Evolutionary conservation across 2,888 invertebrate genomes (phyloP).

Genomic region (Desoria tigrina): DNA sequence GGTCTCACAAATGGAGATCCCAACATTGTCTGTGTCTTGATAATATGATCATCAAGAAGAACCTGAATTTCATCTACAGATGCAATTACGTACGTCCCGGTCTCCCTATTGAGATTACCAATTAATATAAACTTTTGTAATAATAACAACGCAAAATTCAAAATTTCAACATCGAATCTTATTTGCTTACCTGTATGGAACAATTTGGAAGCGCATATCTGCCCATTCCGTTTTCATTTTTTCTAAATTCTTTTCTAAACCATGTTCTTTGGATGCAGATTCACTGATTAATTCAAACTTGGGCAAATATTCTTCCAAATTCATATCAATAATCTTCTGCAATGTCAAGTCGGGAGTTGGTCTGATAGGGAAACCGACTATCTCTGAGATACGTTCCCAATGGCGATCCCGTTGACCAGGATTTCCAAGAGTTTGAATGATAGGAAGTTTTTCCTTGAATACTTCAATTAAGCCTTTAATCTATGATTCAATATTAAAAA

Average conservation of each 20-base stretch:
- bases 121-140: too few species aligned
- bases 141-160: too few species aligned
- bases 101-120: too few species aligned
- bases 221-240: conserved; percentile 92
- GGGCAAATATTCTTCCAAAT: conserved; percentile 62
- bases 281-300: conserved; percentile 77
- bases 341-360: background rate
- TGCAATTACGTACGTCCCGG: conserved; percentile 85
- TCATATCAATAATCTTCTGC: background rate
- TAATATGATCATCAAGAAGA: conserved; percentile 89
- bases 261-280: conserved; percentile 90
- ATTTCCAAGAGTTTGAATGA: conserved; percentile 90
- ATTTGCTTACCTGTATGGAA: conserved; percentile 75
- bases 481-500: too few species aligned
- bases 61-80: conserved; percentile 92
- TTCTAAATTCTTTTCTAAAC: conserved; percentile 80
- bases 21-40: conserved; percentile 96
- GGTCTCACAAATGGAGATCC: conserved; percentile 96
- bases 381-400: conserved; percentile 85
- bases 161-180: too few species aligned
- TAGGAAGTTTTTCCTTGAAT: conserved; percentile 65
- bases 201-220: conserved; percentile 72
- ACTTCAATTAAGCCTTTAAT: conserved; percentile 48
- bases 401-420: conserved; percentile 89
- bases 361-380: background rate